Evolutionary conservation across 2,888 invertebrate genomes (phyloP).

Genomic region (Choreutis nemorana): DNA sequence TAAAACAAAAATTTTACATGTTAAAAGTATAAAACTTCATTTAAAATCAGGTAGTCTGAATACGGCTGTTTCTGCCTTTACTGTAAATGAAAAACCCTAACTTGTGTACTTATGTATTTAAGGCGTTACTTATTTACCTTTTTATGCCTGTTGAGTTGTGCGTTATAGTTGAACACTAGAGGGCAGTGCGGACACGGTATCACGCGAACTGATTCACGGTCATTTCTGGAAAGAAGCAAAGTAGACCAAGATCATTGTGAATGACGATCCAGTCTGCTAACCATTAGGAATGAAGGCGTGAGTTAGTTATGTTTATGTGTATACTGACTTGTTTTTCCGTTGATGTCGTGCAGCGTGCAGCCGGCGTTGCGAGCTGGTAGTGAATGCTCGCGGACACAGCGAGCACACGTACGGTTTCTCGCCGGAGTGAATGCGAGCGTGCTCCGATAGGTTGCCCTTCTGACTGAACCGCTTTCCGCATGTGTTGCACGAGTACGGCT

Average conservation of each 20-base stretch:
- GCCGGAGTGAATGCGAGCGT: conserved; percentile 79
- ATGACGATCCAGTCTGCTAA: neutral
- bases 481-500: conserved; percentile 71
- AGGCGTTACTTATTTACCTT: conserved; percentile 47
- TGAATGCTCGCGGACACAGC: conserved; percentile 72
- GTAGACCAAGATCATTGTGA: neutral
- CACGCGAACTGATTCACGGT: neutral
- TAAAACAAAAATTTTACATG: no score
- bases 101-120: no score
- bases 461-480: conserved; percentile 80
- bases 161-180: conserved; percentile 78
- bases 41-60: no score
- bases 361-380: conserved; percentile 76
- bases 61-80: no score
- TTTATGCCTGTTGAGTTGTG: conserved; percentile 76
- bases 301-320: neutral
- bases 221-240: no score
- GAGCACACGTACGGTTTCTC: conserved; percentile 80
- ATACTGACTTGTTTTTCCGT: no score
- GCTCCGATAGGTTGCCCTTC: conserved; percentile 80
- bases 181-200: conserved; percentile 70
- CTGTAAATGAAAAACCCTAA: no score
- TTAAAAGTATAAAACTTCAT: no score
- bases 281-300: neutral
- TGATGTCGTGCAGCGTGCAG: conserved; percentile 71